Base-by-base conservation (phyloP, 2,113 vertebrate genomes). In the Malurus elegans region DNA sequence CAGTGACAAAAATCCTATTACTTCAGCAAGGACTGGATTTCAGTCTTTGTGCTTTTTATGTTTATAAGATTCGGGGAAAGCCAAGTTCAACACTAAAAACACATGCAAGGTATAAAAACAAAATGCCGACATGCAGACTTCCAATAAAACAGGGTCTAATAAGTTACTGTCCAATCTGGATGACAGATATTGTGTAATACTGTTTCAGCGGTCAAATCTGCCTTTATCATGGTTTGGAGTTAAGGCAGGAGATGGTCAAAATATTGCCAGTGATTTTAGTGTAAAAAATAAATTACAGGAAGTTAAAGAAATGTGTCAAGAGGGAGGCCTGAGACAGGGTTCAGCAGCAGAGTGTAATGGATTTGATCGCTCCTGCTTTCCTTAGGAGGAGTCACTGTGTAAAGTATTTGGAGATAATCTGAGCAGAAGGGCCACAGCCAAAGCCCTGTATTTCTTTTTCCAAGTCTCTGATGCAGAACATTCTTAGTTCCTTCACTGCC, bases 21-120 rank as follows among this genome's bases (percentile, higher is more conserved):
- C 75, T 95, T 95, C 56, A 92, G 34, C 6, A 3, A 57, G 75
- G 87, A 66, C 67, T 38, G 44, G 53, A 80, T 96, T 93, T 95
- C 64, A 86, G 69, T 61, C 86, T 93, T 90, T 80, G 83, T 67
- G 72, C 72, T 86, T 95, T 93, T 89, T 51, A 44, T 92, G 75
- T 92, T 95, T 94, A 74, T 93, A 90, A 90, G 42, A 92, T 67
- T 51, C 3, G 2, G 25, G 38, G 40, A 90, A 94, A 95, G 94
- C 90, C 87, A 96, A 88, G 73, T 76, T 97, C 83, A 88, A 70
- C 82, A 82, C 88, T 92, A 80, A 96, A 95, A 95, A 76, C 81
- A 95, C 75, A 66, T 94, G 88, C 85, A 91, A 91, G 73, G 79
- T 79, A 85, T 82, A 92, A 95, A 86, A 78, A 28, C 44, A 86